Evolutionary conservation across 1,140 invertebrate genomes (phyloP).

Genomic region (Maconellicoccus hirsutus): DNA sequence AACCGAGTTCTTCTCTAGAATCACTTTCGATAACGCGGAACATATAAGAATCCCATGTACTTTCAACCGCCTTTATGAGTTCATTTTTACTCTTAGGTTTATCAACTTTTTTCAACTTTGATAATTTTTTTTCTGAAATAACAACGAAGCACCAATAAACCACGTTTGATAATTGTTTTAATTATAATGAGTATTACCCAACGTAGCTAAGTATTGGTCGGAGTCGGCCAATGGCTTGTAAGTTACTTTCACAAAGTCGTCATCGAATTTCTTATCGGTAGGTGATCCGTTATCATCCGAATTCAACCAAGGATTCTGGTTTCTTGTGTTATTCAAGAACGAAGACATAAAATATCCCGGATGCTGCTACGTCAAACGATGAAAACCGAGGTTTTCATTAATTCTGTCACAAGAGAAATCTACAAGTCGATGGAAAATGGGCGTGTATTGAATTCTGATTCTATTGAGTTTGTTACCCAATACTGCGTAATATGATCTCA

Average conservation of each 20-base stretch:
- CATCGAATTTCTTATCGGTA: background rate
- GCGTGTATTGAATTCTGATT: too few species aligned
- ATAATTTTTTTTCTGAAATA: constrained; percentile 23
- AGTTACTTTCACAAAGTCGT: background rate
- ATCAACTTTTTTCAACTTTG: constrained; percentile 22
- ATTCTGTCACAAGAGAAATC: too few species aligned
- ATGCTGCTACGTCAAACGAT: too few species aligned
- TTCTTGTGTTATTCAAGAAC: background rate
- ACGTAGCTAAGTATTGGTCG: background rate
- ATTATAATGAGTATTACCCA: constrained; percentile 6
- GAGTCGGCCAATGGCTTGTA: background rate
- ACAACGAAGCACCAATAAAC: background rate
- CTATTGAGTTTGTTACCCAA: too few species aligned
- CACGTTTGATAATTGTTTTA: background rate
- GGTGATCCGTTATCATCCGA: background rate
- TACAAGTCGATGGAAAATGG: too few species aligned
- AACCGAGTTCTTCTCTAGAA: background rate
- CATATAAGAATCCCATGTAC: constrained; percentile 24
- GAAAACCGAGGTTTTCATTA: too few species aligned
- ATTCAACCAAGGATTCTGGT: background rate
- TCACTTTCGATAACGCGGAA: constrained; percentile 13
- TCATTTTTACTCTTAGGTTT: constrained; percentile 22
- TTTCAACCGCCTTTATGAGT: constrained; percentile 20
- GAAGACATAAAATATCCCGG: background rate
- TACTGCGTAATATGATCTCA: too few species aligned